Conservation (phyloP, 2,797 vertebrate genomes). For the Cacajao melanocephalus region DNA sequence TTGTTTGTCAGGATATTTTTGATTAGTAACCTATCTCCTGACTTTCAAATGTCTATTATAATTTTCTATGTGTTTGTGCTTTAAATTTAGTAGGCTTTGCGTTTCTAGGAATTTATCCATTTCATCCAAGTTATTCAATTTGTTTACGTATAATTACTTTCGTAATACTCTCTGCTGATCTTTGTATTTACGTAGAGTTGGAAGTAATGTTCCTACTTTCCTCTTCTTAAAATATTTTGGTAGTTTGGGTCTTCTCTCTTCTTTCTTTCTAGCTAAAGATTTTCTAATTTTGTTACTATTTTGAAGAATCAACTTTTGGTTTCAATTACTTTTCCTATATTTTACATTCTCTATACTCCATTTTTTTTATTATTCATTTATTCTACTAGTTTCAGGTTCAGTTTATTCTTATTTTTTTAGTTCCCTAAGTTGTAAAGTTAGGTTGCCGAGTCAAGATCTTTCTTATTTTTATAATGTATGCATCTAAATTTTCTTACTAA, state of each 20-base stretch:
- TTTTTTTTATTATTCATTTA: background rate
- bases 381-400: background rate
- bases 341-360: background rate
- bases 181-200: background rate
- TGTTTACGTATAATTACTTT: background rate
- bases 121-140: background rate
- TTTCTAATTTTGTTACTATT: background rate
- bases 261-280: background rate
- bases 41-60: background rate
- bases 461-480: background rate
- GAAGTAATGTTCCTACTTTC: background rate
- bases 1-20: background rate
- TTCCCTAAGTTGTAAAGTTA: background rate
- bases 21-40: background rate
- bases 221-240: background rate
- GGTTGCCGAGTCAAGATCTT: background rate
- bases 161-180: background rate
- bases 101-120: background rate
- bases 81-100: background rate
- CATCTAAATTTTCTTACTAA: background rate
- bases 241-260: background rate
- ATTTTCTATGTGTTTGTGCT: background rate
- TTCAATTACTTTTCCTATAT: background rate
- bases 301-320: background rate
- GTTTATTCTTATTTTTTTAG: background rate